Evolutionary conservation across 2,797 vertebrate genomes (phyloP), one percentile per base, ranked within the genome.

Genomic region (Phrynocephalus forsythii): DNA sequence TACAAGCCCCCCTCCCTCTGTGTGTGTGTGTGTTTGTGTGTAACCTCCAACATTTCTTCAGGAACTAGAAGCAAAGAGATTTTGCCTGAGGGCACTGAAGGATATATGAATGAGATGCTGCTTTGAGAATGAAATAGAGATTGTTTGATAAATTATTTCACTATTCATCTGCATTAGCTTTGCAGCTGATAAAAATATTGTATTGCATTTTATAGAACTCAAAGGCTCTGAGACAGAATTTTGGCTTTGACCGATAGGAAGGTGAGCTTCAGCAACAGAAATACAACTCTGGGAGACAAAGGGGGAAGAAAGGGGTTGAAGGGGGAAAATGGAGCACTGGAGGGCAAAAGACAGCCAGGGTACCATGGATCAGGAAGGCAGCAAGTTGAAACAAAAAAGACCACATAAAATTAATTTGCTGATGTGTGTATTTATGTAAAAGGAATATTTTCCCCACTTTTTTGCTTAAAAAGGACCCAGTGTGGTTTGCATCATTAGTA

Each of bases 121-220:
- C 56, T 83, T 72, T 75, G 68, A 56, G 56, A 44, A 83, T 52
- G 9, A 79, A 83, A 86, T 80, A 13, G 44, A 44, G 38, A 79
- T 52, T 5, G 44, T 86, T 79, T 86, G 75, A 83, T 88, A 79
- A 72, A 84, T 84, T 50, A 83, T 83, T 89, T 89, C 44, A 20
- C 75, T 56, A n/a, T 44, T 66, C 63, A 38, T 86, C 67, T 16
- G 66, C 63, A 83, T 83, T 79, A 86, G 56, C 69, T 33, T 44
- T 30, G 71, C 48, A 71, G 44, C 56, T 33, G 50, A 52, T 79
- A 86, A 89, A 73, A 82, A 50, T 66, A 82, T 67, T 87, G 81
- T 11, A 33, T 77, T 72, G 63, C 63, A 63, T 84, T 44, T 33
- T 72, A 66, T 26, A 15, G 24, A 79, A 28, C 5, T n/a, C 38